Base-by-base conservation (phyloP, 2,113 vertebrate species). In the Apeltes quadracus region DNA sequence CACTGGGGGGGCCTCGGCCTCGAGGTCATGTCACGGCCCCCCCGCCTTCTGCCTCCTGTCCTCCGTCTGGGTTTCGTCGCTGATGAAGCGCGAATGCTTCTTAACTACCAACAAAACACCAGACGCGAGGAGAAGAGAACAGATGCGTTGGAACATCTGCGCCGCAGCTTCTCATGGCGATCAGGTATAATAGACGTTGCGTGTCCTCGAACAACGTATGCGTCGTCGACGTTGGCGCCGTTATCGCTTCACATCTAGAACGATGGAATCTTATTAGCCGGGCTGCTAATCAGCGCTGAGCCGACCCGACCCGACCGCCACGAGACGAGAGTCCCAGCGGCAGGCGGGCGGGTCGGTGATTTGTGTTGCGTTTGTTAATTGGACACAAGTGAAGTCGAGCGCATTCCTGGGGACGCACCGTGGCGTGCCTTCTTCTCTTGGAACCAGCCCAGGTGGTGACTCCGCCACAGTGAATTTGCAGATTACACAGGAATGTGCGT, bases 41-140 rank as follows among this genome's bases (percentile, higher is more conserved):
- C n/a, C n/a, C n/a, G n/a, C n/a, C n/a, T n/a, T n/a, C n/a, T n/a
- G n/a, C n/a, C n/a, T n/a, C n/a, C n/a, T n/a, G n/a, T n/a, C n/a
- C n/a, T n/a, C n/a, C n/a, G n/a, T n/a, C n/a, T n/a, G n/a, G n/a
- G n/a, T n/a, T n/a, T n/a, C n/a, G n/a, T n/a, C 44, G 1, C 69
- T 86, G 82, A 91, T 91, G 79, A 88, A 89, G 89, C 79, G 69
- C 43, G 59, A 79, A 82, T 70, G 87, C 55, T 84, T 83, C 53
- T 66, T 83, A 86, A 90, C 87, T 78, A 85, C 76, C 83, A 79
- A 78, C 41, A 85, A 83, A 89, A 78, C 50, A 61, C 83, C 65
- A 68, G 76, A 78, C 79, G 53, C 70, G 54, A 44, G 58, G 65
- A 77, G 54, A 7, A 74, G 58, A 78, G 75, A 87, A 85, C 70